A percentile compares a stretch with the other conserved stretches of the same genome.
Evolutionary conservation across 2,797 vertebrate species (phyloP).

Genomic region (Manis crassicaudata): DNA sequence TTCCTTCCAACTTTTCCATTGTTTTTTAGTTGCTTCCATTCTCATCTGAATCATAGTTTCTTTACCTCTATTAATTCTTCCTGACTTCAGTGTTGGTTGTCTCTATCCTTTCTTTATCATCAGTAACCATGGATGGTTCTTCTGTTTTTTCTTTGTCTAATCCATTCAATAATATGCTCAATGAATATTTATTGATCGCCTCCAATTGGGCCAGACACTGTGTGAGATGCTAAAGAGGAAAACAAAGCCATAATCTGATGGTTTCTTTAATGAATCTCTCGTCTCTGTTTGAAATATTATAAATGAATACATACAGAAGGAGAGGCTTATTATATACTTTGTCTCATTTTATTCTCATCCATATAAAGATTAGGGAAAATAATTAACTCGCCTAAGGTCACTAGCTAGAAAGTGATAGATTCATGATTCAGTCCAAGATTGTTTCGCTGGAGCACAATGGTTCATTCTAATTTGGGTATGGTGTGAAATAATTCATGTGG

Average conservation of each 20-base stretch:
- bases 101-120: not conserved
- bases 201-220: not conserved
- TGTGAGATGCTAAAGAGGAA: not conserved
- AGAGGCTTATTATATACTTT: not conserved
- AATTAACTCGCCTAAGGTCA: slow-evolving; percentile 58
- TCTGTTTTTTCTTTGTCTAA: not conserved
- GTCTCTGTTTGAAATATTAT: not conserved
- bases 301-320: not conserved
- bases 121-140: not conserved
- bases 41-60: not conserved
- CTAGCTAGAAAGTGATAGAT: slow-evolving; percentile 29
- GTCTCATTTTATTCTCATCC: not conserved
- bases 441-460: not conserved
- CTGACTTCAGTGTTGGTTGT: not conserved
- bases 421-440: slow-evolving; percentile 24
- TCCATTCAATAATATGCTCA: not conserved
- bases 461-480: slow-evolving; percentile 31
- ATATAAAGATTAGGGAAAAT: slow-evolving; percentile 46
- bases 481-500: not conserved
- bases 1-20: not conserved
- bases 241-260: not conserved
- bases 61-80: not conserved
- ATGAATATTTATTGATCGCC: not conserved
- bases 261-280: not conserved
- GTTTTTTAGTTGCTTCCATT: not conserved